Percentiles rank a stretch among this genome's conserved stretches.
Conservation (phyloP, 2,797 vertebrate species). For the Sternotherus odoratus region DNA sequence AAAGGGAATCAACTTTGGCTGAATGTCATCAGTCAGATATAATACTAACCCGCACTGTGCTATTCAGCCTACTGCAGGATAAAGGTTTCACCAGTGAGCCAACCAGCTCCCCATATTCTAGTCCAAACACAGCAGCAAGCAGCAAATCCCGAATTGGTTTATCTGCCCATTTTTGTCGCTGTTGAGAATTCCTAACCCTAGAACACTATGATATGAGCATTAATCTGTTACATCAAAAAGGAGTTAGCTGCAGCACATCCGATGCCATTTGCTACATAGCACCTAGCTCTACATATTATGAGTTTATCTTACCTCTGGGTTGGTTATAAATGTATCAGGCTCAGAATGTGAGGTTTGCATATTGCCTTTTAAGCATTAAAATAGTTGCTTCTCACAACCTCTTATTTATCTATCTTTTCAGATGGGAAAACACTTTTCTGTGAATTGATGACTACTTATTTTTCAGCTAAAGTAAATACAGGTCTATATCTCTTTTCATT, state of each 20-base stretch:
- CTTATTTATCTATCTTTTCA: constrained; percentile 79
- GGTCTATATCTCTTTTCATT: constrained; percentile 85
- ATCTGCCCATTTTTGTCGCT: not conserved
- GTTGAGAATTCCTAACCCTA: not conserved
- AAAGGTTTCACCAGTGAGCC: not conserved
- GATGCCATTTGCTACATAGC: not conserved
- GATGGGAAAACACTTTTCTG: constrained; percentile 79
- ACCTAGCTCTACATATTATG: constrained; percentile 6
- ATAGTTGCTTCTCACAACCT: constrained; percentile 74
- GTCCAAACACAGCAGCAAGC: not conserved
- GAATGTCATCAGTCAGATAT: not conserved
- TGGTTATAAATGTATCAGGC: constrained; percentile 50
- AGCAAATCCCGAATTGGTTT: not conserved
- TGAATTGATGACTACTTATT: constrained; percentile 85
- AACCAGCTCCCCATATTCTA: not conserved
- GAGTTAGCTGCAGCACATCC: not conserved
- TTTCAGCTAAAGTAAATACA: constrained; percentile 85
- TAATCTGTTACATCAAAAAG: constrained; percentile 17
- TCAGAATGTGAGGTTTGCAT: constrained; percentile 62
- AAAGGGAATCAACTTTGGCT: not conserved
- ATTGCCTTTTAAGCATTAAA: constrained; percentile 69
- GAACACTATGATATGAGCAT: not conserved
- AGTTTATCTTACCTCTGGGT: constrained; percentile 25
- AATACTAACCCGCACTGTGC: not conserved
- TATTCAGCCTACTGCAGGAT: not conserved